These are phyloP conservation scores for Eptesicus fuscus DNA, from an alignment of 2,113 vertebrate genomes.

Conservation along the genomic window DNA sequence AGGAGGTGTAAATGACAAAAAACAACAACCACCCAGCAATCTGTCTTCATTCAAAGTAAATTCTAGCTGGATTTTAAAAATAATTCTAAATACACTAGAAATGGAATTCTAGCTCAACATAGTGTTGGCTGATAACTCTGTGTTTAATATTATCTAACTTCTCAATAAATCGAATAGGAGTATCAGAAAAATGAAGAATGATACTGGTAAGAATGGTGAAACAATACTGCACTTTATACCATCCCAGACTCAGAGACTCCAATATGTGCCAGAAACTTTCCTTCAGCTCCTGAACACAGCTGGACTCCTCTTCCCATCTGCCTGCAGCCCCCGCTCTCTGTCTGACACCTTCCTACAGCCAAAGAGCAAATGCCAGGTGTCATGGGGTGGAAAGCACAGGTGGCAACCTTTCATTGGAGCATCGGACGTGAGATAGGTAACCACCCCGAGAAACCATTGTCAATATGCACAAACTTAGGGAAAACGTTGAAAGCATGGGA, in stretches of 20 bases:
- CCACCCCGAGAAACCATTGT: neutral
- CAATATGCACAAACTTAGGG: neutral
- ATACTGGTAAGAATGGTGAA: neutral
- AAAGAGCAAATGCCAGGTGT: neutral
- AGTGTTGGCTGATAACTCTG: neutral
- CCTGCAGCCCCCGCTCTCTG: neutral
- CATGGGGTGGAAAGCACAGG: neutral
- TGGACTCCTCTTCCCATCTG: neutral
- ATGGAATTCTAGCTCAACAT: neutral
- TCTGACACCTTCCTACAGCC: neutral
- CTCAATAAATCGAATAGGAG: neutral
- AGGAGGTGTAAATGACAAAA: neutral
- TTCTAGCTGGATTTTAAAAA: neutral
- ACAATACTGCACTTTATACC: neutral
- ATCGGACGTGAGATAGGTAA: neutral
- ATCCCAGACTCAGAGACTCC: neutral
- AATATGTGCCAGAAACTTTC: neutral
- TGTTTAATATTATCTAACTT: neutral
- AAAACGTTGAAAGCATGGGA: neutral
- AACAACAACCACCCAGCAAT: neutral
- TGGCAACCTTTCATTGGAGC: neutral
- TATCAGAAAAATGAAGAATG: neutral
- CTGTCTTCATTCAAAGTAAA: constrained; percentile 48
- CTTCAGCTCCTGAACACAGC: neutral
- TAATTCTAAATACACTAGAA: constrained; percentile 14